Evolutionary conservation across 2,113 vertebrate species (phyloP), one percentile per base, ranked within the genome.

Genomic region (Phyllostomus hastatus): DNA sequence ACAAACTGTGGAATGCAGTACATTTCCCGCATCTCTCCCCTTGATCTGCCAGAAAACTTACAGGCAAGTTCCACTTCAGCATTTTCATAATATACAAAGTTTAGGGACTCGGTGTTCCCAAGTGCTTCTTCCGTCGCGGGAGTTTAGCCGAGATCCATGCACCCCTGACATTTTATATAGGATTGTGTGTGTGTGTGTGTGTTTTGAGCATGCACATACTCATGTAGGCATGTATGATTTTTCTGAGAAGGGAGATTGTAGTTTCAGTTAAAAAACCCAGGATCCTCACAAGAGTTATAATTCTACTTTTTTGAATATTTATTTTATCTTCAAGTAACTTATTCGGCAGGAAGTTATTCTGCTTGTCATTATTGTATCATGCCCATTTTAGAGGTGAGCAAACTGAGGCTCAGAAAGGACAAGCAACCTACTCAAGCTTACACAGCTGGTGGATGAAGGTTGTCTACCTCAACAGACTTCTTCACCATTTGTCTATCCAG

Each of bases 11-110:
- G 70, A 88, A 90, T 41, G 59, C 0, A 16, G 24, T 54, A 41
- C 6, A 17, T 64, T 91, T 59, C 41, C 20, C 28, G 11, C 7
- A 69, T 54, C 50, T 87, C 12, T 83, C n/a, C 4, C 19, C 41
- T 66, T 6, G 26, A 66, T 91, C 90, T 61, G 43, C 93, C 91
- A 94, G 94, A 94, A 95, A 88, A 95, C n/a, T 22, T 46, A 67
- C 0, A 72, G 57, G 73, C 64, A 76, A 76, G 78, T 95, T 83
- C 84, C 35, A 50, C n/a, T 24, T 70, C 50, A 15, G 15, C 17
- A 8, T 89, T 94, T 76, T 66, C 88, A 91, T 83, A n/a, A 83
- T 54, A 14, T 75, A 26, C 83, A 78, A n/a, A 38, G 41, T 26
- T 66, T n/a, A 85, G 73, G 70, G 50, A 54, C 24, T 64, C 35